phyloP scores from a whole-genome alignment of 1,140 invertebrate species.

The Drosophila serrata region DNA sequence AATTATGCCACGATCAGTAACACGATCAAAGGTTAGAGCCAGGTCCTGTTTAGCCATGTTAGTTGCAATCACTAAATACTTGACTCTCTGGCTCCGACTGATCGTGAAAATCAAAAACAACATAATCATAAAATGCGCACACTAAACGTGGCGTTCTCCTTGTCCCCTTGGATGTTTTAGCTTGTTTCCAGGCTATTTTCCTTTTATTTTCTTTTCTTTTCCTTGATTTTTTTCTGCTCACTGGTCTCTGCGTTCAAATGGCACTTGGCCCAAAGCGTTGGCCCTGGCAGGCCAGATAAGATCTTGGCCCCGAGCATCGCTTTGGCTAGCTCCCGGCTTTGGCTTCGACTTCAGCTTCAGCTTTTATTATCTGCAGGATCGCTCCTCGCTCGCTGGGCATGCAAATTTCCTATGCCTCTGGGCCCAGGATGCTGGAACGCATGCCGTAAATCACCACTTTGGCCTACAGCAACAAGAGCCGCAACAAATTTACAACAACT shows the following conservation, averaged over 20 bases:
- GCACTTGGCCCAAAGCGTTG: conserved; percentile 78
- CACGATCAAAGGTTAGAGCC: conserved; percentile 77
- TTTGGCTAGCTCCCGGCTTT: conserved; percentile 34
- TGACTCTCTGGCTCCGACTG: conserved; percentile 46
- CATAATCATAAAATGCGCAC: conserved; percentile 82
- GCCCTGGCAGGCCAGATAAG: conserved; percentile 76
- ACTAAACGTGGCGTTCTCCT: conserved; percentile 74
- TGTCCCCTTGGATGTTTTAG: conserved; percentile 51
- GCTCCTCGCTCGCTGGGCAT: conserved; percentile 64
- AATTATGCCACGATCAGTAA: conserved; percentile 83
- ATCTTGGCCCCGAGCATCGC: conserved; percentile 52
- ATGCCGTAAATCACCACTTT: conserved; percentile 81
- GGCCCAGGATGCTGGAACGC: conserved; percentile 61
- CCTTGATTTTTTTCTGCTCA: conserved; percentile 40
- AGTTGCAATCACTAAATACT: conserved; percentile 70
- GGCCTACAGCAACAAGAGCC: conserved; percentile 60
- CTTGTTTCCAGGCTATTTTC: conserved; percentile 28
- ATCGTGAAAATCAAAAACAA: conserved; percentile 83
- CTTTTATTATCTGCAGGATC: conserved; percentile 83
- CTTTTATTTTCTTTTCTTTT: conserved; percentile 16
- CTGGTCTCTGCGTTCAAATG: conserved; percentile 78
- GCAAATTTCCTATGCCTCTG: conserved; percentile 78
- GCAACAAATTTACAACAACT: conserved; percentile 83
- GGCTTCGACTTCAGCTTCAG: conserved; percentile 22
- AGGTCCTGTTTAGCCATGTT: conserved; percentile 54